A percentile compares a stretch with the other conserved stretches of the same genome.
Conservation (phyloP, 2,888 invertebrate genomes). For the Ptychoptera contaminata region DNA sequence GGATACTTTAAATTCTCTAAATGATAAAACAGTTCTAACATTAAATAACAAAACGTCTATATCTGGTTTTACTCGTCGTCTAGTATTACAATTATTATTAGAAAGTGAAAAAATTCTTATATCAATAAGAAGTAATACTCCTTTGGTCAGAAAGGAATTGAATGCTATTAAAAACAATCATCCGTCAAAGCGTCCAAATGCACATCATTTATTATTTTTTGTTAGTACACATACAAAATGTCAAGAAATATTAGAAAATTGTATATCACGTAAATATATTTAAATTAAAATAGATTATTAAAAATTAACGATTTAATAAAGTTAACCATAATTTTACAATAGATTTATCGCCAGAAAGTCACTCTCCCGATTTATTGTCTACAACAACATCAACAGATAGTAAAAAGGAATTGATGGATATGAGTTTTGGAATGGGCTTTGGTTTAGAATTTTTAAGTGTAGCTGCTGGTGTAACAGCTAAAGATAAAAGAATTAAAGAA, state of each 20-base stretch:
- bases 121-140: slow-evolving; percentile 39
- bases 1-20: neutral
- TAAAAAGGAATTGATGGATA: slow-evolving; percentile 30
- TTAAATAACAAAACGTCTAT: slow-evolving; percentile 30
- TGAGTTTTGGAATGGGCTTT: slow-evolving; percentile 31
- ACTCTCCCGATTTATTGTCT: slow-evolving; percentile 14
- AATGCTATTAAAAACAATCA: slow-evolving; percentile 32
- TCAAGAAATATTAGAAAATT: slow-evolving; percentile 53
- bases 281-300: neutral
- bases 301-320: slow-evolving; percentile 12
- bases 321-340: slow-evolving; percentile 27
- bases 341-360: slow-evolving; percentile 20
- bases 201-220: slow-evolving; percentile 53
- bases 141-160: slow-evolving; percentile 23
- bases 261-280: slow-evolving; percentile 29
- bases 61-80: slow-evolving; percentile 73
- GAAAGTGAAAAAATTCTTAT: slow-evolving; percentile 74
- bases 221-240: slow-evolving; percentile 63
- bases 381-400: slow-evolving; percentile 14
- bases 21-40: slow-evolving; percentile 11
- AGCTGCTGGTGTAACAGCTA: slow-evolving; percentile 73
- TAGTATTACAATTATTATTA: slow-evolving; percentile 70
- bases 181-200: slow-evolving; percentile 56
- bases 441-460: slow-evolving; percentile 50
- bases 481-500: slow-evolving; percentile 78